Evolutionary conservation across 2,888 invertebrate genomes (phyloP).

Genomic region (Romanomermis culicivorax): DNA sequence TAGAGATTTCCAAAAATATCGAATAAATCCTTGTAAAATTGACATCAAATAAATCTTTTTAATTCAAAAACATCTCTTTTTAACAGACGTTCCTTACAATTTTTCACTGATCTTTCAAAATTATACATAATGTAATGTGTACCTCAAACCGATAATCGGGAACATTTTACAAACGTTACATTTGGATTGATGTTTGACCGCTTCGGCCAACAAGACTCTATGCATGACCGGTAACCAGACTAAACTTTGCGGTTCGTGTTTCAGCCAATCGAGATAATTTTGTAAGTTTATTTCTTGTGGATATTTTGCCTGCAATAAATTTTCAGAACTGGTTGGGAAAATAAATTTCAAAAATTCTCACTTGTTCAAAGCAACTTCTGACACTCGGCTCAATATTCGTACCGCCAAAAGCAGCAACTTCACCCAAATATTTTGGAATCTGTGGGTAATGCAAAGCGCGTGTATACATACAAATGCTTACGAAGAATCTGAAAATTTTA

Average conservation of each 20-base stretch:
- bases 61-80: no score
- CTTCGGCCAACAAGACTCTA: conserved; percentile 76
- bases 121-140: no score
- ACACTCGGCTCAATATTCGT: conserved; percentile 97
- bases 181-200: conserved; percentile 86
- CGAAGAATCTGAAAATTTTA: conserved; percentile 15
- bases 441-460: conserved; percentile 17
- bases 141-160: conserved; percentile 86
- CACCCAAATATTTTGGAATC: conserved; percentile 79
- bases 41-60: no score
- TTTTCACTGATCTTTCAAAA: background rate
- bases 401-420: conserved; percentile 97
- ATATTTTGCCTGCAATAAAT: no score
- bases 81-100: conserved; percentile 9
- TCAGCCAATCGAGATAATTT: conserved; percentile 86
- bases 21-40: no score
- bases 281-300: conserved; percentile 65
- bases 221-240: conserved; percentile 98
- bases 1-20: no score
- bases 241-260: conserved; percentile 89
- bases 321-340: no score
- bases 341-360: background rate
- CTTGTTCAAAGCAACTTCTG: conserved; percentile 59
- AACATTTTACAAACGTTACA: conserved; percentile 97
- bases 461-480: background rate